Base-by-base conservation (phyloP, 2,888 invertebrate species). In the Rhagonycha lutea region DNA sequence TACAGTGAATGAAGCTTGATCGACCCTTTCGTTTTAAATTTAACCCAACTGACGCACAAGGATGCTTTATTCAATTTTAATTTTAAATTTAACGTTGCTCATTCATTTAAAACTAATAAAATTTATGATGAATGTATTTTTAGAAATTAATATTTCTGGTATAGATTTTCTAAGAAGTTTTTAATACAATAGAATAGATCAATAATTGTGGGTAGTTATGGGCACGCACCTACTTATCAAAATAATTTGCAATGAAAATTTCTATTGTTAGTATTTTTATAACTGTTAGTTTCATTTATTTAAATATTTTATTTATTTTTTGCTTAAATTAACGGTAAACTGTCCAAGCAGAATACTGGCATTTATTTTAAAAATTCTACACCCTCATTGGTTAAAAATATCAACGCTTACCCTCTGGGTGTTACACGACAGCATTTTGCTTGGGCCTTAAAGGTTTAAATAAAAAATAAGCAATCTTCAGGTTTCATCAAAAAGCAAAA, bases 61-160 rank as follows among this genome's bases (percentile, higher is more conserved):
- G 63, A 63, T 63, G 23, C 24, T 63, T 63, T 23, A 24, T 63
- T 61, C 12, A 14, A 61, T 14, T 12, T 24, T 63, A 23, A 63
- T 24, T 63, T 63, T 23, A 63, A 18, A 24, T 63, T 63, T 63
- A 63, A 32, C 32, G 63, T 24, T 63, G 11, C n/a, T 63, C 24
- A n/a, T 63, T 63, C 23, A 63, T 63, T 63, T 63, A 63, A 24
- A 63, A 63, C 63, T 63, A 63, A 63, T 63, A 63, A 63, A 63
- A 23, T 11, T 63, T 12, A 63, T 63, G 14, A 63, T 63, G 14
- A 12, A 32, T 32, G 12, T 32, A 32, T 32, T 32, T 32, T 32
- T 32, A 32, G 32, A 32, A 32, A 32, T 12, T 32, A n/a, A 32
- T 32, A 32, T n/a, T 32, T 32, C 32, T 32, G 32, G 12, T 32